phyloP scores from a whole-genome alignment of 2,797 vertebrate genomes.

The Geotrypetes seraphini region DNA sequence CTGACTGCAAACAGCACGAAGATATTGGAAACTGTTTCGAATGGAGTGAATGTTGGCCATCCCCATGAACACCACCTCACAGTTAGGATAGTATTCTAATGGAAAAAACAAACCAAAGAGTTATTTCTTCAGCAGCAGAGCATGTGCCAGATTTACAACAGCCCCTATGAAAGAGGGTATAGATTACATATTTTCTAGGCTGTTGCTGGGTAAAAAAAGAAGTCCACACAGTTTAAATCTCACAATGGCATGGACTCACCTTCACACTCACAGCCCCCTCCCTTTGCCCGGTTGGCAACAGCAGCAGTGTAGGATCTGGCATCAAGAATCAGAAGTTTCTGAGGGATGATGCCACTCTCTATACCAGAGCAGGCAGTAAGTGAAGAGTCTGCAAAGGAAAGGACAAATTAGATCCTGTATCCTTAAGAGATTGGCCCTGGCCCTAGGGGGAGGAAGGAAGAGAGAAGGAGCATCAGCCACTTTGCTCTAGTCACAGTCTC shows the following conservation, averaged over 20 bases:
- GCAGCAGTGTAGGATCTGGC: constrained; percentile 94
- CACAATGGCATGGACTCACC: no score
- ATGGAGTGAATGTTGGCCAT: constrained; percentile 99
- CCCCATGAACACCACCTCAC: constrained; percentile 96
- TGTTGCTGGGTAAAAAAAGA: no score
- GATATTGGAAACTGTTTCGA: constrained; percentile 93
- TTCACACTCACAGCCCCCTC: constrained; percentile 96
- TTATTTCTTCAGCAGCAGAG: no score
- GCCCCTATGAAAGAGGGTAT: background rate
- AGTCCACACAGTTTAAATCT: no score
- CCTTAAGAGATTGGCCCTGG: no score
- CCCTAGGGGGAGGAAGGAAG: no score
- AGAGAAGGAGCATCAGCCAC: background rate
- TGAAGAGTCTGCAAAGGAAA: constrained; percentile 71
- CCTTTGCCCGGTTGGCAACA: constrained; percentile 93
- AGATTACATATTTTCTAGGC: no score
- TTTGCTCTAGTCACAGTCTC: fast-evolving
- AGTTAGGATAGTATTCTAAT: constrained; percentile 95
- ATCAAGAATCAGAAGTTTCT: constrained; percentile 92
- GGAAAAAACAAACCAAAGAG: no score
- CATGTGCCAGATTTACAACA: background rate
- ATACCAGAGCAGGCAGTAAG: constrained; percentile 72
- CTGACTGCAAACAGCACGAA: constrained; percentile 90
- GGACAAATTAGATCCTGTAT: no score
- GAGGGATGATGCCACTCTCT: constrained; percentile 67